phyloP scores from a whole-genome alignment of 2,113 vertebrate genomes.

The Spermophilus dauricus region DNA sequence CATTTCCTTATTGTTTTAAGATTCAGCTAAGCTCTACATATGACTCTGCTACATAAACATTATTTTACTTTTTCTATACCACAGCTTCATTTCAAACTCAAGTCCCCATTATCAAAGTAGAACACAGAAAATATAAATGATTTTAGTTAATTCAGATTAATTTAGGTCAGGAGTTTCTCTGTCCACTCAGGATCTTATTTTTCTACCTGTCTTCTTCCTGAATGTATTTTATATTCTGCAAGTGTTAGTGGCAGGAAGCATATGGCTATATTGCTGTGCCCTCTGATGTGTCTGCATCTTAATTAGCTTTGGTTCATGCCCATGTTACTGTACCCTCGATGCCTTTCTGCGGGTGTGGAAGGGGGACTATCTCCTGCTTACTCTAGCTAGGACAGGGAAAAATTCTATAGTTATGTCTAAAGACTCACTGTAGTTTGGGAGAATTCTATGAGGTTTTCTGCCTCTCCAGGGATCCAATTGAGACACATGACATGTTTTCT shows the following conservation, averaged over 20 bases:
- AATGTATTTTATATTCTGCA: background rate
- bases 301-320: fast-evolving
- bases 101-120: background rate
- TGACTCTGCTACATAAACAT: background rate
- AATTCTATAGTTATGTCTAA: background rate
- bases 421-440: background rate
- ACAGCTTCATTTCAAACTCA: constrained; percentile 2
- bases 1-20: constrained; percentile 27
- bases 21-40: background rate
- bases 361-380: background rate
- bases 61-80: constrained; percentile 30
- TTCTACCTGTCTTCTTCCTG: background rate
- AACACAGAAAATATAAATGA: background rate
- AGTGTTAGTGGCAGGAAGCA: too few species aligned
- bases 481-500: background rate
- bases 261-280: fast-evolving
- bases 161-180: background rate
- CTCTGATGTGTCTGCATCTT: background rate
- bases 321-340: background rate
- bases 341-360: background rate
- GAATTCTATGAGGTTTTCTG: background rate
- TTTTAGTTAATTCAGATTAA: background rate
- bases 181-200: background rate
- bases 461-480: background rate
- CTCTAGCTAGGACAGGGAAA: background rate